Evolutionary conservation across 1,140 invertebrate species (phyloP).

Genomic region (Cotesia typhae): DNA sequence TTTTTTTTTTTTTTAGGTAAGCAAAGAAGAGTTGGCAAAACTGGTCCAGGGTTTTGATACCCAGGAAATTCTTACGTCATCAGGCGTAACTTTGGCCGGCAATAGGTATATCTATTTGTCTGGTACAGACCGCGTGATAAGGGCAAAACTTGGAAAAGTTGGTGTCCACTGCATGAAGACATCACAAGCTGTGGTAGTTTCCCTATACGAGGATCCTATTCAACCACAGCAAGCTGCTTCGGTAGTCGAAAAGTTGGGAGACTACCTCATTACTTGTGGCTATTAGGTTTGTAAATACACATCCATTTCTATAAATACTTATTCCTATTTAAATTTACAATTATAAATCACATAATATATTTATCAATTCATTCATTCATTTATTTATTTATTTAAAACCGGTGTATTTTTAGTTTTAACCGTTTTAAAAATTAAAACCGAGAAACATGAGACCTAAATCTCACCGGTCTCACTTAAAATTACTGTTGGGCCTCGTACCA

Average conservation of each 20-base stretch:
- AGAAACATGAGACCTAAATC: slow-evolving; percentile 26
- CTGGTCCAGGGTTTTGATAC: slow-evolving; percentile 87
- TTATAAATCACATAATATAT: background rate
- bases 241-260: slow-evolving; percentile 94
- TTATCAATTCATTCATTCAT: slow-evolving; percentile 3
- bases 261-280: slow-evolving; percentile 93
- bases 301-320: slow-evolving; percentile 19
- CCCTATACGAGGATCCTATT: slow-evolving; percentile 92
- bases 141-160: slow-evolving; percentile 89
- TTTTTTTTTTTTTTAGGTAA: slow-evolving; percentile 73
- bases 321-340: background rate
- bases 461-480: slow-evolving; percentile 28
- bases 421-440: background rate
- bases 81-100: slow-evolving; percentile 87
- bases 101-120: slow-evolving; percentile 92
- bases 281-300: slow-evolving; percentile 74
- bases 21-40: slow-evolving; percentile 88
- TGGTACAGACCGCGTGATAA: slow-evolving; percentile 88
- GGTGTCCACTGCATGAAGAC: slow-evolving; percentile 95
- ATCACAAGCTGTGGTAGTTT: slow-evolving; percentile 90
- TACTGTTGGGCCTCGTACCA: slow-evolving; percentile 27
- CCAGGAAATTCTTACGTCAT: slow-evolving; percentile 83
- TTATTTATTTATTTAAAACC: slow-evolving; percentile 2
- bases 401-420: background rate
- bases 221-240: slow-evolving; percentile 93